These are phyloP conservation scores for Pachycephala philippinensis DNA, from an alignment of 2,113 vertebrate genomes.

Conservation along the genomic window DNA sequence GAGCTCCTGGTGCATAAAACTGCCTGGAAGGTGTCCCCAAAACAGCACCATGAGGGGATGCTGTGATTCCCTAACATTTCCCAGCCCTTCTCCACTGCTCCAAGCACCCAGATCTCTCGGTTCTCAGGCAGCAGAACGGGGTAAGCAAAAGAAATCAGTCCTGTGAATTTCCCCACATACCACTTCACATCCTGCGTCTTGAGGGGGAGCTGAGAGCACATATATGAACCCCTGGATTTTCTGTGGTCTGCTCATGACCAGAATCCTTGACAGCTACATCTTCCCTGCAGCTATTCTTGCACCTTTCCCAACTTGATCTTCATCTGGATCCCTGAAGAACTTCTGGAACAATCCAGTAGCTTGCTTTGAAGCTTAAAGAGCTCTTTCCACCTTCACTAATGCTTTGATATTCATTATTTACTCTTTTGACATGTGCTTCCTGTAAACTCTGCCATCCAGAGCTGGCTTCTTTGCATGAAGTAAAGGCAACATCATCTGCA, in stretches of 20 bases:
- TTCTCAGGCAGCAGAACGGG: background rate
- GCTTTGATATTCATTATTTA: conserved; percentile 50
- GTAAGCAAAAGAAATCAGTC: background rate
- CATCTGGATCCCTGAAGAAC: background rate
- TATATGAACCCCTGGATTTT: background rate
- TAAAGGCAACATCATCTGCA: background rate
- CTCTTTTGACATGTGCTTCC: background rate
- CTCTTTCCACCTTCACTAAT: background rate
- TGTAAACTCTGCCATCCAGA: background rate
- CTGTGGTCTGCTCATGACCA: background rate
- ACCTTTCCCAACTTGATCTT: background rate
- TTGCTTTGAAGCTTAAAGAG: conserved; percentile 24
- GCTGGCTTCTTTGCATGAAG: background rate
- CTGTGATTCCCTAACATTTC: background rate
- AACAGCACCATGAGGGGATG: background rate
- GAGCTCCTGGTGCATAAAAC: background rate
- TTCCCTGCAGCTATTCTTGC: background rate
- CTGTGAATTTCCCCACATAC: background rate
- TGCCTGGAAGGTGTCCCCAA: background rate
- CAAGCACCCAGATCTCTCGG: background rate
- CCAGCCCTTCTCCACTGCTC: background rate
- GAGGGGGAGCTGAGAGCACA: conserved; percentile 55
- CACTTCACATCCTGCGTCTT: conserved; percentile 47
- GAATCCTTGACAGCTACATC: background rate
- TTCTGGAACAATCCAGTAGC: background rate